phyloP scores from a whole-genome alignment of 2,797 vertebrate species.

The Urophycis tenuis region DNA sequence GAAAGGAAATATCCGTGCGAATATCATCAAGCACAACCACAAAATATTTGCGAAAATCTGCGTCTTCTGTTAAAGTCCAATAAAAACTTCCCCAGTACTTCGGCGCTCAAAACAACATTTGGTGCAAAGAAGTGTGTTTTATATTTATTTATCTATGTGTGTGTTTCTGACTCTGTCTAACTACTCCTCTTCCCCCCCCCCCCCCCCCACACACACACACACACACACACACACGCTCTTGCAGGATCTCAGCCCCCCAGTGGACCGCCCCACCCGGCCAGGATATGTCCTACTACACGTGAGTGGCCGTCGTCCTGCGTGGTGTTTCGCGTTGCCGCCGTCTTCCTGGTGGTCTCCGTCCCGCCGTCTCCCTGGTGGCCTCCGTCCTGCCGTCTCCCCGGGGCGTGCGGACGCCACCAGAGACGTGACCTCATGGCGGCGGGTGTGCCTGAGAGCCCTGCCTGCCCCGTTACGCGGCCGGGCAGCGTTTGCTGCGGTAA shows the following conservation, averaged over 20 bases:
- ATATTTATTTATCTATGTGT: slow-evolving; percentile 25
- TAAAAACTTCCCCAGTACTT: too few relatives aligned
- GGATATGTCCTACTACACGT: slow-evolving; percentile 74
- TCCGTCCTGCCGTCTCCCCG: too few relatives aligned
- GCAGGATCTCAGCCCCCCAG: slow-evolving; percentile 72
- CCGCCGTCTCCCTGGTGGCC: background rate
- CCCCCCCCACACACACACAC: too few relatives aligned
- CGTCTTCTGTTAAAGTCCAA: too few relatives aligned
- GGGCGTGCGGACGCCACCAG: too few relatives aligned
- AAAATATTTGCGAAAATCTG: too few relatives aligned
- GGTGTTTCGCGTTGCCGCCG: slow-evolving; percentile 26
- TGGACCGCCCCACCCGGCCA: slow-evolving; percentile 62
- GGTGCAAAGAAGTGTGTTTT: too few relatives aligned
- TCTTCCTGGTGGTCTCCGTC: background rate
- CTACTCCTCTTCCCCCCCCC: slow-evolving; percentile 51
- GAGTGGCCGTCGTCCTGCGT: slow-evolving; percentile 58
- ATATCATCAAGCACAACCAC: too few relatives aligned
- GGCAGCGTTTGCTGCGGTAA: background rate
- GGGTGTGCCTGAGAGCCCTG: background rate
- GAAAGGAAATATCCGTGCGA: too few relatives aligned
- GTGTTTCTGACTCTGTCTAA: slow-evolving; percentile 46
- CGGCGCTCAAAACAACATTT: too few relatives aligned
- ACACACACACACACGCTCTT: slow-evolving; percentile 37
- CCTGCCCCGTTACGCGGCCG: background rate
- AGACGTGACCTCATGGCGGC: background rate